Base-by-base conservation (phyloP, 2,797 vertebrate genomes). In the Sparidentex hasta region DNA sequence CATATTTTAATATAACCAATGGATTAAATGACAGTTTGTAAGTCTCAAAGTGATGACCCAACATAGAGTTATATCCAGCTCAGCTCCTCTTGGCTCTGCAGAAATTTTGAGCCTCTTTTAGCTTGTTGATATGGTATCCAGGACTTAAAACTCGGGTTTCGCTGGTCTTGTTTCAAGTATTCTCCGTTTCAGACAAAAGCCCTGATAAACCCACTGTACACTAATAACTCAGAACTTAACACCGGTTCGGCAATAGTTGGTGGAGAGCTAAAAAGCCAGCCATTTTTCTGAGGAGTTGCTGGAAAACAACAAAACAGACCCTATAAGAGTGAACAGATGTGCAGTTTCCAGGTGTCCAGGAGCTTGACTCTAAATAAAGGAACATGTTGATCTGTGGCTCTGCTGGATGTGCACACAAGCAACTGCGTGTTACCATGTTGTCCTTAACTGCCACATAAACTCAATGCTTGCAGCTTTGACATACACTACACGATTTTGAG, bases 21-120 rank as follows among this genome's bases (percentile, higher is more conserved):
- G 4, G 47, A 58, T 44, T 9, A 33, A 57, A 70, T 25, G n/a
- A 44, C 33, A 21, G 0, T 47, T 20, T 27, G 18, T 27, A 16
- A 52, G 44, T 38, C 43, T 55, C 41, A 33, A 63, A 59, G 38
- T 27, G 47, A 72, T 46, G 16, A 78, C 21, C 48, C 25, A 29
- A 18, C 25, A 47, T 38, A 38, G 27, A 27, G 33, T 38, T 38
- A 38, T 9, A 7, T 8, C 16, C 16, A 47, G 11, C 27, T 33
- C 14, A 20, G 41, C 20, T 62, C 27, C 61, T 7, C 21, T 58
- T 11, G 7, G 12, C 38, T n/a, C 12, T 23, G 23, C 23, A 21
- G 7, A 63, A 29, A 62, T 9, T 5, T 38, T 27, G 18, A 63
- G 23, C 62, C 18, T 33, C 18, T 50, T 55, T n/a, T 48, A 50